Conservation (phyloP, 2,113 vertebrate genomes). For the Panthera leo region DNA sequence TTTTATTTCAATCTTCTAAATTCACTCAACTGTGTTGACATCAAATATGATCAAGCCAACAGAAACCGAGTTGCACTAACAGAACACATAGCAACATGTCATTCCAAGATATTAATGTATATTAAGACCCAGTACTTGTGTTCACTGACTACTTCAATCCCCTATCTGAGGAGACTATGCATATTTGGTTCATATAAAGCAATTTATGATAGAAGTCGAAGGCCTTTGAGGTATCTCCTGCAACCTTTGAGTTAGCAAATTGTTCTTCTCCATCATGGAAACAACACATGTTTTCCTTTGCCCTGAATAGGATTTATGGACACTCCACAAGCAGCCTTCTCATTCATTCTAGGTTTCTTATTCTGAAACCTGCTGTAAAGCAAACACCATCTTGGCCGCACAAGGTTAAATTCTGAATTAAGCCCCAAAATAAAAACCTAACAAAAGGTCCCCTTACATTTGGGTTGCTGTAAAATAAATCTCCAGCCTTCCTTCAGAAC, state of each 20-base stretch:
- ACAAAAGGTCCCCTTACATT: neutral
- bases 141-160: neutral
- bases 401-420: neutral
- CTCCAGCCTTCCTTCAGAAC: neutral
- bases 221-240: neutral
- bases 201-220: neutral
- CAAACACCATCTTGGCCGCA: neutral
- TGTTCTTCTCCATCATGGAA: neutral
- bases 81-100: neutral
- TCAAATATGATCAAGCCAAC: neutral
- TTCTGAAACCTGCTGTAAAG: neutral
- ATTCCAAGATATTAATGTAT: neutral
- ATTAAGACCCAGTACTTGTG: neutral
- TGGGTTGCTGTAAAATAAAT: neutral
- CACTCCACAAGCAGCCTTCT: neutral
- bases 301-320: neutral
- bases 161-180: neutral
- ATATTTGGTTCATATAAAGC: neutral
- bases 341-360: neutral
- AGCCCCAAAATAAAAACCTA: neutral
- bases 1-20: slow-evolving; percentile 13
- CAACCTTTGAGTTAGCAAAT: neutral
- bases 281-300: neutral
- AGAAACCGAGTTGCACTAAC: neutral
- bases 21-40: neutral